Base-by-base conservation (phyloP, 2,797 vertebrate genomes). In the Thalassophryne amazonica region DNA sequence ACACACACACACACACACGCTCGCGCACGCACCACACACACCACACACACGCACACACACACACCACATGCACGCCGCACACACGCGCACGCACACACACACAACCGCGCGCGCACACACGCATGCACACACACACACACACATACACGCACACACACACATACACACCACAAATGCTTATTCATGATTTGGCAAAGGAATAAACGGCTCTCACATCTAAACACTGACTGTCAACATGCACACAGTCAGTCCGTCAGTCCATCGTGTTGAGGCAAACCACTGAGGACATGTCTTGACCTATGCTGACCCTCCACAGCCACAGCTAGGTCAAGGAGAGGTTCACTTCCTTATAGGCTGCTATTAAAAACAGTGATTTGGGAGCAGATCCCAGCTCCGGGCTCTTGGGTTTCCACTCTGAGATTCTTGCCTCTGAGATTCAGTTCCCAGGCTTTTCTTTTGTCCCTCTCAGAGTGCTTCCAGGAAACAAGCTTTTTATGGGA, bases 401-500 rank as follows among this genome's bases (percentile, higher is more conserved):
- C 69, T 76, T 36, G 66, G 60, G 72, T 78, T 83, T 78, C 80
- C 71, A 67, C 37, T 29, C n/a, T n/a, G n/a, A n/a, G 35, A 58
- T 45, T 47, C 59, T 64, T 57, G 51, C 53, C 46, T 62, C 75
- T 72, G 53, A 33, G 55, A 81, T 74, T 78, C 77, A 59, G 69
- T 86, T 87, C 83, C 79, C 81, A 86, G 83, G 78, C 67, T 76
- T 84, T 80, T 86, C 69, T 59, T 47, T 74, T 83, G 78, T 81
- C 61, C 57, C 19, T 24, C 34, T 60, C 36, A 36, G 41, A 65
- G 68, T 57, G 63, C 57, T 40, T 57, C 63, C 8, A 3, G 38
- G 60, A 63, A 81, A 66, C 52, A 31, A 53, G 45, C 50, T 73
- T 69, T 63, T 63, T 65, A 65, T 56, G 53, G 39, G 48, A 41